These are phyloP conservation scores for Xenentodon cancila DNA, from an alignment of 2,797 vertebrate genomes.

Conservation along the genomic window DNA sequence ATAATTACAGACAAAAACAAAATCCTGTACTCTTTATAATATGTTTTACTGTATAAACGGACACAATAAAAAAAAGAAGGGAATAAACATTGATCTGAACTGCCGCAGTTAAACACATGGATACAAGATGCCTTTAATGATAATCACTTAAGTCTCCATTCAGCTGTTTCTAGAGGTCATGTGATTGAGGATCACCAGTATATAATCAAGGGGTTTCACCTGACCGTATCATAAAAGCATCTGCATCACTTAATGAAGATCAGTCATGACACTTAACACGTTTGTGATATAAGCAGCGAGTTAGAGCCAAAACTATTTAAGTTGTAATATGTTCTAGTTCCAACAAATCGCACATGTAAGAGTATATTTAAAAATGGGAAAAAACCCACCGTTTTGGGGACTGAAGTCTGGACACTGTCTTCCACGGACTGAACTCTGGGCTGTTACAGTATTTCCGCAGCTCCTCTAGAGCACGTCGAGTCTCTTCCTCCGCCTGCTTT, in stretches of 20 bases:
- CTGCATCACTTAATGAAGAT: neutral
- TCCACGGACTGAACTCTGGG: constrained; percentile 92
- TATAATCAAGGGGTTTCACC: neutral
- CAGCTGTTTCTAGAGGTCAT: no score
- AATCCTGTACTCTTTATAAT: neutral
- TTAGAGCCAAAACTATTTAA: neutral
- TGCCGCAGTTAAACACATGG: no score
- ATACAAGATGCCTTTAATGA: no score
- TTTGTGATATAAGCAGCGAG: neutral
- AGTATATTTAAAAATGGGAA: neutral
- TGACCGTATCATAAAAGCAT: neutral
- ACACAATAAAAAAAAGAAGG: no score
- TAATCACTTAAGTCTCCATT: no score
- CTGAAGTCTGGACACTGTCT: constrained; percentile 87
- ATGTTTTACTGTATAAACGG: no score
- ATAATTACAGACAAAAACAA: neutral
- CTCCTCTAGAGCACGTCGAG: constrained; percentile 87
- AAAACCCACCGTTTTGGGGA: constrained; percentile 90
- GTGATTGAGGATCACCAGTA: neutral
- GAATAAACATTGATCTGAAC: no score
- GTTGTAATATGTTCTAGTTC: neutral
- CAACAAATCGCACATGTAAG: neutral
- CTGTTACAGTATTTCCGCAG: constrained; percentile 88
- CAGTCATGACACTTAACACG: neutral
- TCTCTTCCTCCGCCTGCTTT: constrained; percentile 90